Base-by-base conservation (phyloP, 2,888 invertebrate genomes). In the Agrochola lychnidis region DNA sequence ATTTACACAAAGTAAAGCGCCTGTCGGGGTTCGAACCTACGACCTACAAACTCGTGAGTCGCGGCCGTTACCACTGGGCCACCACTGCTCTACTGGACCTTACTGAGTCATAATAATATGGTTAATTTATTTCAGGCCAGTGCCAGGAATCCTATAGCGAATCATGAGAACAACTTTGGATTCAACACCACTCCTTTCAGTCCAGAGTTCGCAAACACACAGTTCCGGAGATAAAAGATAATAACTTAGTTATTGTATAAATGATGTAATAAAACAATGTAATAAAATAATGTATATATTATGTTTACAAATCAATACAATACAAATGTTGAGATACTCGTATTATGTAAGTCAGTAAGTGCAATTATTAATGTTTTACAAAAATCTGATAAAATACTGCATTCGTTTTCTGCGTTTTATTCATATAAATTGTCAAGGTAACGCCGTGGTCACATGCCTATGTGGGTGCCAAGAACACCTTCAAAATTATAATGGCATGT, bases 81-180 rank as follows among this genome's bases (percentile, higher is more conserved):
- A n/a, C n/a, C n/a, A n/a, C n/a, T n/a, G n/a, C n/a, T n/a, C n/a
- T n/a, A 45, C 12, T 36, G 36, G 22, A 51, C 10, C 6, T 42
- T 25, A 16, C 22, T 22, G 12, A 16, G 7, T 73, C 36, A 40
- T 25, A 53, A n/a, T 40, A 40, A 36, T 25, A 25, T 22, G 0
- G 6, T 36, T 36, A 19, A n/a, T 72, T 73, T 25, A 57, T 78
- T 75, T 1, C 76, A 87, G 87, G 59, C 66, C 16, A 62, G 48
- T 19, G 16, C 69, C 14, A 45, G 67, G 16, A 76, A 83, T 56
- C 59, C 78, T 12, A 68, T 88, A 42, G 90, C 96, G 0, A 92
- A 86, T 62, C 95, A 95, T 87, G 86, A 87, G 80, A 96, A 96
- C 85, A 93, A 93, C 86, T 96, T 96, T 83, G 94, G 93, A 0